phyloP scores from a whole-genome alignment of 2,888 invertebrate genomes.

The Corbicula japonica region DNA sequence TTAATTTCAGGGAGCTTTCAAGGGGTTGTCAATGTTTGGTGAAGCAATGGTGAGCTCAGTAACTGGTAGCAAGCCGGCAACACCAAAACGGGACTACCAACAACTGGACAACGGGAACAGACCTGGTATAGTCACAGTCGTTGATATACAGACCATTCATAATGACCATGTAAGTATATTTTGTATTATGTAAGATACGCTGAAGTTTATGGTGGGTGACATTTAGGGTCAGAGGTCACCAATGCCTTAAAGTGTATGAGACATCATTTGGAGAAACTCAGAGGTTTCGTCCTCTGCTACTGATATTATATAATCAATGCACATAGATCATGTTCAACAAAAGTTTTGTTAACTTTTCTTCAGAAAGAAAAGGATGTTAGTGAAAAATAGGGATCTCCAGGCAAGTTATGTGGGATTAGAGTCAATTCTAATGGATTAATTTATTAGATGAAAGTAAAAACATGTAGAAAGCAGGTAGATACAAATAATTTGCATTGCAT shows the following conservation, averaged over 20 bases:
- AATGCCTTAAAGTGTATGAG: too few relatives aligned
- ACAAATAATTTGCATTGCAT: not conserved
- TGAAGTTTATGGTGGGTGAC: not conserved
- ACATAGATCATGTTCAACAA: too few relatives aligned
- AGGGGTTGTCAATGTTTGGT: constrained; percentile 93
- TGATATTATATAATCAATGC: too few relatives aligned
- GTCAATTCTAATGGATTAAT: too few relatives aligned
- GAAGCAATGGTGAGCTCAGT: constrained; percentile 97
- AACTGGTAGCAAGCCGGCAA: constrained; percentile 89
- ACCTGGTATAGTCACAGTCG: constrained; percentile 95
- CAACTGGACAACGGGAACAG: constrained; percentile 81
- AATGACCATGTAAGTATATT: constrained; percentile 76
- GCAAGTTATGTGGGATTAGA: too few relatives aligned
- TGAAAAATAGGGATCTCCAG: too few relatives aligned
- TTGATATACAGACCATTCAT: constrained; percentile 89
- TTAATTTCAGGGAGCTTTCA: constrained; percentile 91
- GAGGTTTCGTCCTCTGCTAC: too few relatives aligned
- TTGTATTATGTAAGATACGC: not conserved
- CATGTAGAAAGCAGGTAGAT: not conserved
- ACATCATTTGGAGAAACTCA: too few relatives aligned
- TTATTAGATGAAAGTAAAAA: too few relatives aligned
- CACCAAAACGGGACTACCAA: constrained; percentile 78
- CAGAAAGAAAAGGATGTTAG: too few relatives aligned
- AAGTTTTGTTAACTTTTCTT: too few relatives aligned
- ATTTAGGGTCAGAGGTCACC: not conserved